These are phyloP conservation scores for Sepiola atlantica DNA, from an alignment of 2,888 invertebrate genomes.

Conservation along the genomic window DNA sequence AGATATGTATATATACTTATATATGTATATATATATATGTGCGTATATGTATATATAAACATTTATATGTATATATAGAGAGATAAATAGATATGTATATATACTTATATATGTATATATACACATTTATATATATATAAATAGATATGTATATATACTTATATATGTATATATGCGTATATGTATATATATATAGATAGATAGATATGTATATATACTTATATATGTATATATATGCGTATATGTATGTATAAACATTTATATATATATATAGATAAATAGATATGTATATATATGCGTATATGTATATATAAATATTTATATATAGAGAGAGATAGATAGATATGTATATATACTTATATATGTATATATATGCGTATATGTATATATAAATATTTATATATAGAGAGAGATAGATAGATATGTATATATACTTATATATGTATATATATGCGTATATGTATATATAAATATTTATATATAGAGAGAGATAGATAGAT, in stretches of 20 bases:
- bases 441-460: not conserved
- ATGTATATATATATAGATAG: too few relatives aligned
- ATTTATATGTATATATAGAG: not conserved
- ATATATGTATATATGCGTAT: not conserved
- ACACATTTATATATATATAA: not conserved
- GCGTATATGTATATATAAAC: not conserved
- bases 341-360: too few relatives aligned
- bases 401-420: not conserved
- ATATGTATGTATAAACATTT: too few relatives aligned
- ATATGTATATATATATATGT: not conserved
- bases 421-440: not conserved
- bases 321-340: too few relatives aligned
- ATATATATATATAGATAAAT: not conserved
- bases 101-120: not conserved
- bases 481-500: too few relatives aligned
- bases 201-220: too few relatives aligned
- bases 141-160: not conserved
- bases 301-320: not conserved
- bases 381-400: not conserved
- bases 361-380: too few relatives aligned
- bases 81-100: not conserved
- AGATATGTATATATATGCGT: not conserved
- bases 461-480: too few relatives aligned
- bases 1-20: too few relatives aligned
- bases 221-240: too few relatives aligned